Percentiles rank a stretch among this genome's conserved stretches.
phyloP scores from a whole-genome alignment of 2,797 vertebrate species.

The Xiphorhynchus erythropygius region DNA sequence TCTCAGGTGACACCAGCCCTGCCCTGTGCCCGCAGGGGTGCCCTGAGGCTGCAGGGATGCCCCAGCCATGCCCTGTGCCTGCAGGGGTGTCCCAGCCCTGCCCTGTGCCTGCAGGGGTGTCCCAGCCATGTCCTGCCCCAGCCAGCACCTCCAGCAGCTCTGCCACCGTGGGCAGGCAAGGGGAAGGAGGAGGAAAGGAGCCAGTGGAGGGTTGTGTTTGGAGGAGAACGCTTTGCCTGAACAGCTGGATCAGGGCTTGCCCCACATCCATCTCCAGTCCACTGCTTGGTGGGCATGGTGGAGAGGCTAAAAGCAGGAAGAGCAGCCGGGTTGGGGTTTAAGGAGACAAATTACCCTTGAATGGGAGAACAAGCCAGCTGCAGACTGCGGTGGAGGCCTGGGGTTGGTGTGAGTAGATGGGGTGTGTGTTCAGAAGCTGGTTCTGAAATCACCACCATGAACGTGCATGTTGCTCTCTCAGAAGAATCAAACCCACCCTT shows the following conservation, averaged over 20 bases:
- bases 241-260: background rate
- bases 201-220: background rate
- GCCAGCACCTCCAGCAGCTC: no score
- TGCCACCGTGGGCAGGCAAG: background rate
- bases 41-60: no score
- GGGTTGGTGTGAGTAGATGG: no score
- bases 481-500: background rate
- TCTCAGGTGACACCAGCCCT: no score
- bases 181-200: background rate
- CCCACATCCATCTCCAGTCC: accelerated
- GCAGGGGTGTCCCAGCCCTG: no score
- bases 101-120: no score
- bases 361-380: background rate
- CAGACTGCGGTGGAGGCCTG: background rate
- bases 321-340: background rate
- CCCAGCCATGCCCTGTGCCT: no score
- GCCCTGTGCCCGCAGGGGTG: no score
- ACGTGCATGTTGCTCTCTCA: background rate
- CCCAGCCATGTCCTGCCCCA: no score
- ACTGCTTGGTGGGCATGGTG: background rate
- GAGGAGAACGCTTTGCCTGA: background rate
- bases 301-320: background rate
- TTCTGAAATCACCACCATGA: background rate
- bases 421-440: background rate
- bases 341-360: background rate